Evolutionary conservation across 2,888 invertebrate genomes (phyloP).

Genomic region (Apodemia hepburni): DNA sequence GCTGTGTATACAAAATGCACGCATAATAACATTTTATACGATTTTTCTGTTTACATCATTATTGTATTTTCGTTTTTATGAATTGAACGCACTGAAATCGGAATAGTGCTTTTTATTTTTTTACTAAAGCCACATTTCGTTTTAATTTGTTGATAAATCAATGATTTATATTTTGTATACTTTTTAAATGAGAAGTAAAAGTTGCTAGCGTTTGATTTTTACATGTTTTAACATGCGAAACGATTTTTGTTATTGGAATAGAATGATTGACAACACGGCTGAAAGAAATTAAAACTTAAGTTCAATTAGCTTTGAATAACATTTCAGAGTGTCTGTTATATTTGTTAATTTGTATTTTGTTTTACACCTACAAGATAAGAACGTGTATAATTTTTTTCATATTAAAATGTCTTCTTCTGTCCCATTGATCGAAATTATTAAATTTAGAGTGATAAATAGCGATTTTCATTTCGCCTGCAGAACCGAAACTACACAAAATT

Average conservation of each 20-base stretch:
- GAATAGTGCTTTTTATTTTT: slow-evolving; percentile 53
- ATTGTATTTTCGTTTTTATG: slow-evolving; percentile 51
- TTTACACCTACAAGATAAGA: not conserved
- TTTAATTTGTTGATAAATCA: slow-evolving; percentile 55
- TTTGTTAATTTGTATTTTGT: slow-evolving; percentile 4
- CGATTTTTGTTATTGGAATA: slow-evolving; percentile 15
- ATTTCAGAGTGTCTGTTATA: slow-evolving; percentile 1
- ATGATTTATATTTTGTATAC: slow-evolving; percentile 37
- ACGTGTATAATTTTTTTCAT: not conserved
- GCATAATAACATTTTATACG: slow-evolving; percentile 38
- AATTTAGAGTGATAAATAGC: too few relatives aligned
- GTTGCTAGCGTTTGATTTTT: slow-evolving; percentile 24
- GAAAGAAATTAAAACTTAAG: slow-evolving; percentile 1
- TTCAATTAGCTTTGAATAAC: not conserved
- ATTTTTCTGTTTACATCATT: slow-evolving; percentile 42
- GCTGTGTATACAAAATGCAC: not conserved
- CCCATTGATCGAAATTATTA: not conserved
- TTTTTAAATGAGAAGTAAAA: slow-evolving; percentile 21
- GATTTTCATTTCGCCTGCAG: too few relatives aligned
- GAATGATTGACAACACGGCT: not conserved
- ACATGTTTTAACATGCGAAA: slow-evolving; percentile 16
- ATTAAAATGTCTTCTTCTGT: not conserved
- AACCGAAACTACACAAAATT: too few relatives aligned
- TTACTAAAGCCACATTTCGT: slow-evolving; percentile 56
- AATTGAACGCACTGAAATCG: slow-evolving; percentile 50